These are phyloP conservation scores for Condylura cristata DNA, from an alignment of 2,113 vertebrate species.

Conservation along the genomic window DNA sequence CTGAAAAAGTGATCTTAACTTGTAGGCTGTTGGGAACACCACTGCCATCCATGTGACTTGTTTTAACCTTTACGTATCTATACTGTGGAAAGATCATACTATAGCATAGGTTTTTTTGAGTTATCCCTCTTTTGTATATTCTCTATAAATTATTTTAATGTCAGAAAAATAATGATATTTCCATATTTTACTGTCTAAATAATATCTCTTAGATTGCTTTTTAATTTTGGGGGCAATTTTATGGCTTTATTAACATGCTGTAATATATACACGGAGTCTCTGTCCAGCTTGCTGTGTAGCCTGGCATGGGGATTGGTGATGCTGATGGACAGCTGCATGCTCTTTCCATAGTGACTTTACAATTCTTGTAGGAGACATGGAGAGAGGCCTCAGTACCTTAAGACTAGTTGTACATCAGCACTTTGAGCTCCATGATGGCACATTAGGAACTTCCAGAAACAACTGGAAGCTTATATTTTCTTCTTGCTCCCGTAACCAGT, in stretches of 20 bases:
- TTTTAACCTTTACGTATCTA: background rate
- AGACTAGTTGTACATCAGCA: no score
- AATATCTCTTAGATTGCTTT: background rate
- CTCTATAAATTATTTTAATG: background rate
- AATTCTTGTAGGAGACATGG: no score
- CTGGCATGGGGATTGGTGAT: no score
- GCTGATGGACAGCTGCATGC: no score
- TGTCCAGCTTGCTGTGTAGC: no score
- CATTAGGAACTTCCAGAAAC: no score
- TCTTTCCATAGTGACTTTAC: no score
- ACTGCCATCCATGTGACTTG: background rate
- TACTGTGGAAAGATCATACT: background rate
- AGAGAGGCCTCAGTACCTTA: no score
- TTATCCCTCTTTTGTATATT: constrained; percentile 8
- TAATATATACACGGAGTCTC: no score
- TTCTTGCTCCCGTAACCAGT: no score
- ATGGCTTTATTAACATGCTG: background rate
- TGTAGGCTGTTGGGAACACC: background rate
- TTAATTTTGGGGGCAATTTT: background rate
- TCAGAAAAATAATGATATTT: constrained; percentile 34
- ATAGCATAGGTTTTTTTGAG: background rate
- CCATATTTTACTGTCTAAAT: constrained; percentile 21
- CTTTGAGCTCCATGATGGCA: no score
- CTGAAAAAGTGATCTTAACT: background rate
- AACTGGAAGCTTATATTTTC: no score